phyloP scores from a whole-genome alignment of 1,140 invertebrate species.

The Papilio glaucus region DNA sequence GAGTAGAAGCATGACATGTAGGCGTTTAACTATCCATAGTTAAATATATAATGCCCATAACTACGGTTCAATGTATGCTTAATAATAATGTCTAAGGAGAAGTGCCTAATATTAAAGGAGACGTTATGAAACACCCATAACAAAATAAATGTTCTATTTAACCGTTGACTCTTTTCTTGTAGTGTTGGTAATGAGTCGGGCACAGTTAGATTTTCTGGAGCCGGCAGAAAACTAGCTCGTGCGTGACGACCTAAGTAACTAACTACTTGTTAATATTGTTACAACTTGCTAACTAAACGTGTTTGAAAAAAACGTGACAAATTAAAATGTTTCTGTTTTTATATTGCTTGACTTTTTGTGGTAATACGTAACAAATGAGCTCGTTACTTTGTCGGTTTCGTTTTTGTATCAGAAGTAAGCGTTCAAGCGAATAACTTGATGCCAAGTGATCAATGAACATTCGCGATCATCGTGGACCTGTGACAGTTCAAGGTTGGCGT shows the following conservation, averaged over 20 bases:
- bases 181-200: neutral
- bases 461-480: neutral
- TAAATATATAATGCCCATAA: no score
- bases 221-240: neutral
- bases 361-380: neutral
- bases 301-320: neutral
- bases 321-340: slow-evolving; percentile 10
- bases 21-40: no score
- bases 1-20: no score
- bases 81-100: no score
- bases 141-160: no score
- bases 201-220: neutral
- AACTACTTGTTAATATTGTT: neutral
- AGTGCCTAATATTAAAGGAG: no score
- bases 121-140: no score
- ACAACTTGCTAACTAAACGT: slow-evolving; percentile 12
- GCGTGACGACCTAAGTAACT: slow-evolving; percentile 17
- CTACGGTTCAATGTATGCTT: no score
- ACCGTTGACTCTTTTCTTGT: neutral
- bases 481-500: neutral
- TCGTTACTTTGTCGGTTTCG: slow-evolving; percentile 4
- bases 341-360: neutral
- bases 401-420: slow-evolving; percentile 1
- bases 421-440: neutral
- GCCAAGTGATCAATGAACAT: neutral